A percentile compares a stretch with the other conserved stretches of the same genome.
Evolutionary conservation across 2,797 vertebrate species (phyloP).

Genomic region (Graptemys geographica): DNA sequence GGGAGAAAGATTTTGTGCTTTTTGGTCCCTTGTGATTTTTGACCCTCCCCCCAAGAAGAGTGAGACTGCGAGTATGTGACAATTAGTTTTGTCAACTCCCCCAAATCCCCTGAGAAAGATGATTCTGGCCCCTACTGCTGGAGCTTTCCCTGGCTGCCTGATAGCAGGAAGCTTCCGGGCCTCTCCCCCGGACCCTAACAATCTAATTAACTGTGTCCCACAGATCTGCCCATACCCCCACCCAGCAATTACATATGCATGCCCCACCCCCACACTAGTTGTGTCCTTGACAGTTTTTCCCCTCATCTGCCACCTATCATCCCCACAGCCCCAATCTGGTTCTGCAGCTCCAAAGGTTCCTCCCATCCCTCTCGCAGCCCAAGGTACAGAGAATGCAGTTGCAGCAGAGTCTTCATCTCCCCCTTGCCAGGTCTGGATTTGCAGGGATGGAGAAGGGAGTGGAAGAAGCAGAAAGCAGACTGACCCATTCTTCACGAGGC

Average conservation of each 20-base stretch:
- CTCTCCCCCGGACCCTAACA: neutral
- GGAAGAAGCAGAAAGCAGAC: no score
- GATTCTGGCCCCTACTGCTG: neutral
- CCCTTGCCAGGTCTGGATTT: neutral
- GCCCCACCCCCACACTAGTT: neutral
- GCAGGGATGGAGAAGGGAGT: no score
- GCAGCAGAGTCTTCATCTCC: neutral
- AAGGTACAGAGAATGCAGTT: neutral
- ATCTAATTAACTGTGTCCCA: neutral
- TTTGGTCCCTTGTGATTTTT: neutral
- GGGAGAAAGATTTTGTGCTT: neutral
- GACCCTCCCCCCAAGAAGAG: neutral
- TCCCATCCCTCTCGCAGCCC: no score
- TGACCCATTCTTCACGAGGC: no score
- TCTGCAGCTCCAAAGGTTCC: no score
- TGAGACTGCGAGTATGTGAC: neutral
- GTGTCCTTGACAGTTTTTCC: neutral
- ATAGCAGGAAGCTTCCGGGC: no score
- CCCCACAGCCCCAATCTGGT: no score
- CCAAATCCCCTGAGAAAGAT: neutral
- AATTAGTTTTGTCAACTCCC: neutral
- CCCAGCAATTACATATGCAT: neutral
- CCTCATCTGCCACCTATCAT: no score
- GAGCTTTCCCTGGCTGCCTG: neutral
- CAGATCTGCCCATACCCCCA: neutral